Conservation (phyloP, 2,113 vertebrate genomes). For the Nothoprocta perdicaria region DNA sequence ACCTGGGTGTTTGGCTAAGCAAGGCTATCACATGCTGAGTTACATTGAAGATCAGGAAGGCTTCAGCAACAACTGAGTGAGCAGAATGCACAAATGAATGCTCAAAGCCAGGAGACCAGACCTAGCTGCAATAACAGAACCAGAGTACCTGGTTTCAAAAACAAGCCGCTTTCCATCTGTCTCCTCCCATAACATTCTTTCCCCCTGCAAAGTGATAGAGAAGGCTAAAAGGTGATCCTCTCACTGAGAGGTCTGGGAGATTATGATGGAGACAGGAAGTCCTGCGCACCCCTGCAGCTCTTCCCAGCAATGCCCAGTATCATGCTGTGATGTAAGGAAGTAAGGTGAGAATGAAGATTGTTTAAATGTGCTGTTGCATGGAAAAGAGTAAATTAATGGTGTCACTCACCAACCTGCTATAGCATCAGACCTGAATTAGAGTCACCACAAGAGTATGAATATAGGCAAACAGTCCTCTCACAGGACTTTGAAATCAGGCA, state of each 20-base stretch:
- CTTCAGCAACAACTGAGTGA: not conserved
- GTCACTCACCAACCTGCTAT: not conserved
- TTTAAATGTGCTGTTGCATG: not conserved
- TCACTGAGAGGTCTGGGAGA: not conserved
- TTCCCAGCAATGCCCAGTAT: not conserved
- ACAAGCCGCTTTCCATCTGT: rapidly evolving
- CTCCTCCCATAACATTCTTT: not conserved
- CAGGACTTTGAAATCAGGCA: not conserved
- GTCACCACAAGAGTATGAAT: not conserved
- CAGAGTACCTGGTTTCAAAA: not conserved
- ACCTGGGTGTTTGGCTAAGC: not conserved
- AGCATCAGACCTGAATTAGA: not conserved
- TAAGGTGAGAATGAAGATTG: not conserved
- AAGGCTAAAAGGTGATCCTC: not conserved
- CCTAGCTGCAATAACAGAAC: not conserved
- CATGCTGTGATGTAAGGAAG: not conserved
- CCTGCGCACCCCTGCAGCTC: not conserved
- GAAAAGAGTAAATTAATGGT: not conserved
- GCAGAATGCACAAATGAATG: not conserved
- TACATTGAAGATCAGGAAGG: not conserved
- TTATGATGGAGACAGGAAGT: rapidly evolving
- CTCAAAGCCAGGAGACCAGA: not conserved
- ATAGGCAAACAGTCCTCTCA: not conserved
- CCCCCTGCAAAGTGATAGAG: rapidly evolving
- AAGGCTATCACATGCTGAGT: not conserved